Evolutionary conservation across 2,113 vertebrate species (phyloP).

Genomic region (Amphiprion percula): DNA sequence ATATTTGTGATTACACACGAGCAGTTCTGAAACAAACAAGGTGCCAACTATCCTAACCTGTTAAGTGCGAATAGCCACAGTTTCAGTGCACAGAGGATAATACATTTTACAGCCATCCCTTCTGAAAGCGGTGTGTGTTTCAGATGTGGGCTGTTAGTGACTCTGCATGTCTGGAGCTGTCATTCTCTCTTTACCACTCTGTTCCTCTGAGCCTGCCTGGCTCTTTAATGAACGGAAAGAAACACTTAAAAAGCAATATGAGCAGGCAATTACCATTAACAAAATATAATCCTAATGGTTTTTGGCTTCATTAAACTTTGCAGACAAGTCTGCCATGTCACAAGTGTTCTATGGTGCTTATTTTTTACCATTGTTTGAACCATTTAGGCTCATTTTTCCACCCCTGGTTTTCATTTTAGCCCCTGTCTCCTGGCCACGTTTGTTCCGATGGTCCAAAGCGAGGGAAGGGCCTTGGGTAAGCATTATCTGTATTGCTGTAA

Average conservation of each 20-base stretch:
- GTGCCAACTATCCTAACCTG: neutral
- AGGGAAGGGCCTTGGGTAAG: conserved; percentile 57
- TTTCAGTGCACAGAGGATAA: conserved; percentile 8
- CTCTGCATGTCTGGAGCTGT: conserved; percentile 48
- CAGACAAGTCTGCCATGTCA: conserved; percentile 46
- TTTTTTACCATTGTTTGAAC: neutral
- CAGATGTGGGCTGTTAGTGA: conserved; percentile 27
- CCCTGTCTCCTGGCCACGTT: neutral
- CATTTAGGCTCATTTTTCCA: conserved; percentile 19
- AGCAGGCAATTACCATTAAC: conserved; percentile 66
- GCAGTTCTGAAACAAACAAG: neutral
- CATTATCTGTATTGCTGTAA: conserved; percentile 72
- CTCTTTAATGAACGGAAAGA: conserved; percentile 71
- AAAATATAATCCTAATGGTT: conserved; percentile 66
- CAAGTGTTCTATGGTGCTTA: conserved; percentile 36
- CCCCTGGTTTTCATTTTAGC: conserved; percentile 12
- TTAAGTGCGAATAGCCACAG: conserved; percentile 13
- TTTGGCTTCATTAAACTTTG: conserved; percentile 67
- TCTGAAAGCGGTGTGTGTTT: conserved; percentile 16
- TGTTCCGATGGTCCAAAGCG: conserved; percentile 13
- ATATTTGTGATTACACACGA: neutral
- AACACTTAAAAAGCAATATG: conserved; percentile 71
- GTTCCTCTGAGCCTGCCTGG: conserved; percentile 50
- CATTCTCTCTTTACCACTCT: conserved; percentile 44
- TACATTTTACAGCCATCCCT: neutral